Evolutionary conservation across 2,797 vertebrate species (phyloP).

Genomic region (Scleropages formosus): DNA sequence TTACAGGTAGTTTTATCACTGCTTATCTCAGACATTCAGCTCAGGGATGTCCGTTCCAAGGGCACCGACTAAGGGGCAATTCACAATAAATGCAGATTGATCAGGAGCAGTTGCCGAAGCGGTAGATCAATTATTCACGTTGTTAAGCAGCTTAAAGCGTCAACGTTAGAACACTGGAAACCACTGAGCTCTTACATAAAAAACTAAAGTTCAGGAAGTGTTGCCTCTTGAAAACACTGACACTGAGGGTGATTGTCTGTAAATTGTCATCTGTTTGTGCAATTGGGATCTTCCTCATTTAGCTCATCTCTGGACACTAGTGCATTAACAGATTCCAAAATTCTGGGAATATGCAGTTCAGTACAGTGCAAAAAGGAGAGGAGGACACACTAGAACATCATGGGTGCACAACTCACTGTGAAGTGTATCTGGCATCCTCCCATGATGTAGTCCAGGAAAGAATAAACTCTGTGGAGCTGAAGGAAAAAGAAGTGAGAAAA

Average conservation of each 20-base stretch:
- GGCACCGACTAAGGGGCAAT: conserved; percentile 44
- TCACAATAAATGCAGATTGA: conserved; percentile 45
- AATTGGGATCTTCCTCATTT: neutral
- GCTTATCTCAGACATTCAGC: neutral
- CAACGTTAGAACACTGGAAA: neutral
- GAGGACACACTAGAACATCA: conserved; percentile 27
- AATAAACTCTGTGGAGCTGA: conserved; percentile 92
- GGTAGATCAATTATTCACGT: conserved; percentile 29
- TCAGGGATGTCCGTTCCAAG: neutral
- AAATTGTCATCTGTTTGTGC: neutral
- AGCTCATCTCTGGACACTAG: neutral
- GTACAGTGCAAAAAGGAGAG: conserved; percentile 18
- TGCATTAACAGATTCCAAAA: neutral
- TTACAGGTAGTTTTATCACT: neutral
- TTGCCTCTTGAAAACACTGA: neutral
- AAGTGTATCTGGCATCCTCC: conserved; percentile 97
- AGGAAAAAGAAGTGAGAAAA: conserved; percentile 39
- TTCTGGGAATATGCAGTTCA: conserved; percentile 6
- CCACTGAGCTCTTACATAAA: conserved; percentile 6
- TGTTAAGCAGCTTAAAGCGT: conserved; percentile 8
- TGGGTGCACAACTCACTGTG: conserved; percentile 76
- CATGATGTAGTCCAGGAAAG: conserved; percentile 97
- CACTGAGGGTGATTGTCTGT: neutral
- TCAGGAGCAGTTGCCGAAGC: conserved; percentile 40
- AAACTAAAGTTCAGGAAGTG: conserved; percentile 9